Evolutionary conservation across 2,888 invertebrate species (phyloP).

Genomic region (Plagodis dolabraria): DNA sequence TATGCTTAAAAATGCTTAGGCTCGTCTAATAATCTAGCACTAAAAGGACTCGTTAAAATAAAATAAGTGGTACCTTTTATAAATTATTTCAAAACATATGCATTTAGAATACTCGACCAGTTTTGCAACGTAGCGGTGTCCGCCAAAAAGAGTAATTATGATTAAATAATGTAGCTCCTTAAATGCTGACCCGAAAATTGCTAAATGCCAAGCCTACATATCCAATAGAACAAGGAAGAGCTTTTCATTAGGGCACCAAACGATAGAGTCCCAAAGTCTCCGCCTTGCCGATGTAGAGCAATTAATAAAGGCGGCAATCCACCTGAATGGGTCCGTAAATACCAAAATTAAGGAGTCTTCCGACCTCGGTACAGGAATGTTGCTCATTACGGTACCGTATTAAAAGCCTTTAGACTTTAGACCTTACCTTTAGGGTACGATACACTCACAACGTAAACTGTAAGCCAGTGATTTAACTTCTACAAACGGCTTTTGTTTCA

Average conservation of each 20-base stretch:
- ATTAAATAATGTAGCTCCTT: no score
- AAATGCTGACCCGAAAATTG: neutral
- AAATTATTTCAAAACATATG: no score
- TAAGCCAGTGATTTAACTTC: slow-evolving; percentile 14
- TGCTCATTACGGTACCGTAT: slow-evolving; percentile 77
- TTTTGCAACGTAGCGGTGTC: no score
- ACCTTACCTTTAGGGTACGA: slow-evolving; percentile 10
- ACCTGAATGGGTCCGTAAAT: slow-evolving; percentile 72
- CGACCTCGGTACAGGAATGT: slow-evolving; percentile 60
- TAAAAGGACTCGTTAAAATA: no score
- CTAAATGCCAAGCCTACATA: slow-evolving; percentile 13
- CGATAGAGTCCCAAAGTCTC: slow-evolving; percentile 50
- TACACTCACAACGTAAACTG: neutral
- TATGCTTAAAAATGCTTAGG: no score
- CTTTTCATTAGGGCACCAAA: slow-evolving; percentile 29
- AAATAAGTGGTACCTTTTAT: no score
- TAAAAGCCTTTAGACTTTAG: slow-evolving; percentile 68
- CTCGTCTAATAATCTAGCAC: no score
- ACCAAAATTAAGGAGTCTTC: slow-evolving; percentile 75
- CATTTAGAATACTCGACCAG: no score
- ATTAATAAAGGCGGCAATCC: slow-evolving; percentile 69
- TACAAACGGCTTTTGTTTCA: no score
- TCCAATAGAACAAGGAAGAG: slow-evolving; percentile 15
- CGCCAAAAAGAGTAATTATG: no score
- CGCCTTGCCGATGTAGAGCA: slow-evolving; percentile 60